A percentile compares a stretch with the other conserved stretches of the same genome.
Evolutionary conservation across 2,888 invertebrate genomes (phyloP).

Genomic region (Eustalomyia histrio): DNA sequence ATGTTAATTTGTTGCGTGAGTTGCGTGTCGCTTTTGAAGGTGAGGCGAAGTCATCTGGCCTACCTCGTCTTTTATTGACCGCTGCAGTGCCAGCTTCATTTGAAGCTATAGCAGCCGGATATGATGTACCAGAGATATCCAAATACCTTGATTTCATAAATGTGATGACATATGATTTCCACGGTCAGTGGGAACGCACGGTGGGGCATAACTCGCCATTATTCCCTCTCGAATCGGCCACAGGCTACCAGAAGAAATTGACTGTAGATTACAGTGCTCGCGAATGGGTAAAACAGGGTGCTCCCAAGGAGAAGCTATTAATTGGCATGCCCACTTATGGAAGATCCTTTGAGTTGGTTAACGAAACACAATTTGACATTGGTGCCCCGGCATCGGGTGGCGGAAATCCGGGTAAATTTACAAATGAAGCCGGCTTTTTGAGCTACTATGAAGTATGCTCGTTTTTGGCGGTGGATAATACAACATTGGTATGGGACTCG

Average conservation of each 20-base stretch:
- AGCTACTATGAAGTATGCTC: constrained; percentile 97
- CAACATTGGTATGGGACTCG: constrained; percentile 96
- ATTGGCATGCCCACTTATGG: constrained; percentile 98
- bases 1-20: constrained; percentile 90
- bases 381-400: constrained; percentile 95
- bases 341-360: constrained; percentile 92
- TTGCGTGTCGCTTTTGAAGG: constrained; percentile 95
- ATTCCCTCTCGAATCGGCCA: constrained; percentile 92
- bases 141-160: constrained; percentile 96
- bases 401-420: constrained; percentile 91
- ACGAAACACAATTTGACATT: constrained; percentile 93
- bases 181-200: constrained; percentile 95
- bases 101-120: constrained; percentile 95
- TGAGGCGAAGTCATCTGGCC: constrained; percentile 92
- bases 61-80: constrained; percentile 88
- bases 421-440: constrained; percentile 95
- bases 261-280: constrained; percentile 95
- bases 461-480: constrained; percentile 93
- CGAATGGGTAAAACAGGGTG: constrained; percentile 96
- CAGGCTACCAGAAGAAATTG: constrained; percentile 94
- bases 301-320: constrained; percentile 95
- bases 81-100: constrained; percentile 96
- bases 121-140: constrained; percentile 95
- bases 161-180: constrained; percentile 97
- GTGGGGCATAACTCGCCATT: constrained; percentile 96